Evolutionary conservation across 2,113 vertebrate genomes (phyloP).

Genomic region (Ivindomyrus marchei): DNA sequence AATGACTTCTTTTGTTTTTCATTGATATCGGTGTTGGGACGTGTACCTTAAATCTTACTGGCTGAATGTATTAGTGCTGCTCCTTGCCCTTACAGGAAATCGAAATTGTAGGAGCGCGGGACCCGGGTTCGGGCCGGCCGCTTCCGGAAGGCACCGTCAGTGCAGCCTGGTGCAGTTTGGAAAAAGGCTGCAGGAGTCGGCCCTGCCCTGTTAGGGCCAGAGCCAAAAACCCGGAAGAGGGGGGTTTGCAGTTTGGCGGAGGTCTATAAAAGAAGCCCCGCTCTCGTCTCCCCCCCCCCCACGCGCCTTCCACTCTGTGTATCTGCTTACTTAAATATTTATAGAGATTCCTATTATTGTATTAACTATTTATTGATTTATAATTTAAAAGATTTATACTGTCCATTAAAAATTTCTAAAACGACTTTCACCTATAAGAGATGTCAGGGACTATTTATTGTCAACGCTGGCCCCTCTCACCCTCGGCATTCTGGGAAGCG

Average conservation of each 20-base stretch:
- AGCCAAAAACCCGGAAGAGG: not conserved
- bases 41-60: not conserved
- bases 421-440: constrained; percentile 61
- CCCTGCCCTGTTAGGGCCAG: not conserved
- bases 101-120: not conserved
- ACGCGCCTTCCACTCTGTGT: constrained; percentile 40
- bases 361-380: constrained; percentile 99
- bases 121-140: not conserved
- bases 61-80: not conserved
- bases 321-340: constrained; percentile 82
- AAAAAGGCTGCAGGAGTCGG: not conserved
- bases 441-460: constrained; percentile 63
- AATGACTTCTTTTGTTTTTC: constrained; percentile 3
- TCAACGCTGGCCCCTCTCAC: constrained; percentile 53
- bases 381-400: constrained; percentile 95
- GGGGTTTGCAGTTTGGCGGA: not conserved
- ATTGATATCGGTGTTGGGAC: not conserved
- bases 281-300: constrained; percentile 14
- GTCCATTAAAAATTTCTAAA: constrained; percentile 66
- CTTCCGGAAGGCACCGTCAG: not conserved
- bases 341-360: constrained; percentile 84
- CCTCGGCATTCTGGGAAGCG: constrained; percentile 48
- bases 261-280: not conserved
- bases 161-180: not conserved
- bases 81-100: not conserved